Evolutionary conservation across 2,888 invertebrate genomes (phyloP).

Genomic region (Netelia inedita): DNA sequence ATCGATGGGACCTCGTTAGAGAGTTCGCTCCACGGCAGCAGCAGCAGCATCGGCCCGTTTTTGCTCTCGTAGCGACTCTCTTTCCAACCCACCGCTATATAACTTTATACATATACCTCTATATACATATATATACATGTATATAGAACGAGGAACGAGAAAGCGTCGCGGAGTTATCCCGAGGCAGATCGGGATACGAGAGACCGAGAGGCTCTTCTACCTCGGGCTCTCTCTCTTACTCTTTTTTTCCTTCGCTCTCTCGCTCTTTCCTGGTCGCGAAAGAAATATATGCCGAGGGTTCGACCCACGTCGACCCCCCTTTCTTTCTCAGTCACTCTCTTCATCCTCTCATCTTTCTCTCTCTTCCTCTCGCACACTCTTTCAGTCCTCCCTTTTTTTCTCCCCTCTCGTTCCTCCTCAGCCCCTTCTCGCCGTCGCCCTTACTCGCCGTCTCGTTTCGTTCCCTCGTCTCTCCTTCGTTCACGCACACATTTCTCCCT

Average conservation of each 20-base stretch:
- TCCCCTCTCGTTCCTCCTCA: conserved; percentile 44
- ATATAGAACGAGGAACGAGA: conserved; percentile 41
- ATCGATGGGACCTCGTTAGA: conserved; percentile 70
- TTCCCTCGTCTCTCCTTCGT: conserved; percentile 51
- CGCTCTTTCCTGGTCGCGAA: conserved; percentile 63
- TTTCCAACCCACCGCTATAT: conserved; percentile 8
- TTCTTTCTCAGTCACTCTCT: conserved; percentile 43
- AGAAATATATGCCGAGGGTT: conserved; percentile 71
- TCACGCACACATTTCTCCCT: conserved; percentile 42
- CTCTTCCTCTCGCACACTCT: conserved; percentile 26
- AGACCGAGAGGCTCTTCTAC: conserved; percentile 59
- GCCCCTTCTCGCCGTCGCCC: conserved; percentile 38
- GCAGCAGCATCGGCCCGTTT: conserved; percentile 50
- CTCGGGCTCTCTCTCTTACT: conserved; percentile 48
- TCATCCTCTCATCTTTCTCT: conserved; percentile 41
- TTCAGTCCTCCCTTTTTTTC: conserved; percentile 10
- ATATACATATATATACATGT: conserved; percentile 2
- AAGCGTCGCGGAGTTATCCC: conserved; percentile 63
- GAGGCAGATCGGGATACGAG: conserved; percentile 68
- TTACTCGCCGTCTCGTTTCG: conserved; percentile 40
- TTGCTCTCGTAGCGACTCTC: conserved; percentile 54
- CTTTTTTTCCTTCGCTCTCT: conserved; percentile 39
- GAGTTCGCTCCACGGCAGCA: conserved; percentile 66
- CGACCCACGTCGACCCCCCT: conserved; percentile 66
- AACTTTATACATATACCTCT: conserved; percentile 14